Evolutionary conservation across 2,797 vertebrate species (phyloP), one percentile per base, ranked within the genome.

Genomic region (Chaunax sp.): DNA sequence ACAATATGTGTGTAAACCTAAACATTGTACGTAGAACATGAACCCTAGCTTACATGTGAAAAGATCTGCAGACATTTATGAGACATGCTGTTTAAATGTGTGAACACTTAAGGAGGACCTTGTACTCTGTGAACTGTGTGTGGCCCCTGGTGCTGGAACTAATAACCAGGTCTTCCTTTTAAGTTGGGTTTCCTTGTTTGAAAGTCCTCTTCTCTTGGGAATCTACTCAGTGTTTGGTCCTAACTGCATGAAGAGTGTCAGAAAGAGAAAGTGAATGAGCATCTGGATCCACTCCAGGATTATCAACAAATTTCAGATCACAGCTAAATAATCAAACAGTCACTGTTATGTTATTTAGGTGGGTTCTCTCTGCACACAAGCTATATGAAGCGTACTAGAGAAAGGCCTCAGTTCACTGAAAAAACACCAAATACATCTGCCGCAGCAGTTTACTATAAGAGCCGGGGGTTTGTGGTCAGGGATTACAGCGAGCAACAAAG

Each of bases 231-330:
- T 19, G 11, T 62, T 69, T 80, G n/a, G 19, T 43, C 43, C 66
- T 63, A 41, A 69, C 56, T 26, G 8, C 53, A 67, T 79, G 19
- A 68, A 54, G 26, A 53, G 46, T 23, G 2, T 37, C 3, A n/a
- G 44, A 44, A 47, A 3, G 33, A 73, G 28, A 20, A 52, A 45
- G 35, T 1, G 58, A 57, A 64, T 46, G 26, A 58, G 51, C 77
- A 79, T 83, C 78, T 90, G 84, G 83, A 80, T 80, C 61, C 59
- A 82, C 65, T 84, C 61, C 80, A 77, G 64, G 23, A 54, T 62
- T 41, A 77, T 77, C 80, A 79, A 78, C 81, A 75, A 86, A 79
- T 81, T 75, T 26, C 61, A 62, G 75, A 81, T 86, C 69, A 85
- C 83, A 89, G 81, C 50, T 56, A 20, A 74, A 78, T 25, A 68